A percentile compares a stretch with the other conserved stretches of the same genome.
Evolutionary conservation across 2,113 vertebrate genomes (phyloP).

Genomic region (Rhinolophus ferrumequinum): DNA sequence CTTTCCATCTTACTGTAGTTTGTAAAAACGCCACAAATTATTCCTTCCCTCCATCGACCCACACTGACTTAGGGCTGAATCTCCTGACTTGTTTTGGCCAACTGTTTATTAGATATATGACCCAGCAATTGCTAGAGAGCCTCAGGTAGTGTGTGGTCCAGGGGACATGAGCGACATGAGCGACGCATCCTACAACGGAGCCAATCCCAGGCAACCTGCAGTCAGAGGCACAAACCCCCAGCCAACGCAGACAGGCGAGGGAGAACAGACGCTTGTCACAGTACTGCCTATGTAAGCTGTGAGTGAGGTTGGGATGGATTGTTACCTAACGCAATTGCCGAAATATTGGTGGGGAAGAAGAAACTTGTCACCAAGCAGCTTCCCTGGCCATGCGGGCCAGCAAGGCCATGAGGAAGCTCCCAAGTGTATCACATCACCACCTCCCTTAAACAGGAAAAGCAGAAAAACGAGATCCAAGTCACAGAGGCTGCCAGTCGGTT

Average conservation of each 20-base stretch:
- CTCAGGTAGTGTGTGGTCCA: background rate
- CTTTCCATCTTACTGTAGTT: background rate
- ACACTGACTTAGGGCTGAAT: background rate
- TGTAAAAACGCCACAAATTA: background rate
- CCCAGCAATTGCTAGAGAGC: background rate
- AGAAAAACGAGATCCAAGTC: background rate
- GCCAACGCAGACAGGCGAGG: background rate
- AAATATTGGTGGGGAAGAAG: background rate
- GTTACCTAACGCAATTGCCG: background rate
- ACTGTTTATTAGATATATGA: background rate
- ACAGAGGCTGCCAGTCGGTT: background rate
- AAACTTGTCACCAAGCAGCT: background rate
- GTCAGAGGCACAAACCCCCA: background rate
- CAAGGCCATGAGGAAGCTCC: background rate
- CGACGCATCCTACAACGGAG: background rate
- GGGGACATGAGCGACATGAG: background rate
- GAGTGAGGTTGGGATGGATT: background rate
- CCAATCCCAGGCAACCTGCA: background rate
- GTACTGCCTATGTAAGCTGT: background rate
- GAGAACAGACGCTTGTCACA: background rate
- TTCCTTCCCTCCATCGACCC: background rate
- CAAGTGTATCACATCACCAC: background rate
- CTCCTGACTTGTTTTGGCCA: background rate
- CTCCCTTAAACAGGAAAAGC: background rate
- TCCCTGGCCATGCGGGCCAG: background rate